These are phyloP conservation scores for Cricetomys ansorgei DNA, from an alignment of 2,113 vertebrate genomes.

Conservation along the genomic window DNA sequence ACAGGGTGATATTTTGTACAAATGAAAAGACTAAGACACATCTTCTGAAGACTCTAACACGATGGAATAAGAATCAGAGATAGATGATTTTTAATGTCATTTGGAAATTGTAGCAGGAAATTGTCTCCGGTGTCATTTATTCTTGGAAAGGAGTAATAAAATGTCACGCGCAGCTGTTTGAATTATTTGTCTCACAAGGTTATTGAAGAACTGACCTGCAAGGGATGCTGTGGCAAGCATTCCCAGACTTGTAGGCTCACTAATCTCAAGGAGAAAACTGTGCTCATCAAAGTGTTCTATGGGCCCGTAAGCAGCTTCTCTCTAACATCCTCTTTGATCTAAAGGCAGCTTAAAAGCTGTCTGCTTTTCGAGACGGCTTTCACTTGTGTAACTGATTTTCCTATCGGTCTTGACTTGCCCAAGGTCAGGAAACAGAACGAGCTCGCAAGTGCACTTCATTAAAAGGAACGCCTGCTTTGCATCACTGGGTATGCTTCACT, in stretches of 20 bases:
- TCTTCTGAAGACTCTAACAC: constrained; percentile 47
- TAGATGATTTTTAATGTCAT: not conserved
- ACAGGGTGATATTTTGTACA: constrained; percentile 35
- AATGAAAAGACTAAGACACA: not conserved
- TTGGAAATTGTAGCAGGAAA: constrained; percentile 54
- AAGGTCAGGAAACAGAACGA: constrained; percentile 21
- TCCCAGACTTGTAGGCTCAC: not conserved
- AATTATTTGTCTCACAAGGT: constrained; percentile 47
- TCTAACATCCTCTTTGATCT: constrained; percentile 45
- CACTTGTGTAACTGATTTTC: constrained; percentile 35
- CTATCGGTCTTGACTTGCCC: constrained; percentile 12
- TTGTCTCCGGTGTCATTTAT: constrained; percentile 25
- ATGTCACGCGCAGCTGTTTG: not conserved
- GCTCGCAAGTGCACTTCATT: not conserved
- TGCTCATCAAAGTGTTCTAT: not conserved
- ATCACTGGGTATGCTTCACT: not conserved
- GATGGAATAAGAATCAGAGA: constrained; percentile 60
- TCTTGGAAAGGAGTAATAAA: constrained; percentile 51
- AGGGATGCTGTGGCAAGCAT: not conserved
- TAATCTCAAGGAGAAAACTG: not conserved
- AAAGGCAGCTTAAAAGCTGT: constrained; percentile 41
- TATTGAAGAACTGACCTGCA: constrained; percentile 29
- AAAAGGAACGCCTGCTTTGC: not conserved
- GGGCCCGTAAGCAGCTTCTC: constrained; percentile 28
- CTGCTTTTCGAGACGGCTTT: constrained; percentile 55